Conservation (phyloP, 2,797 vertebrate genomes). For the Pangasius sanitwongsei region DNA sequence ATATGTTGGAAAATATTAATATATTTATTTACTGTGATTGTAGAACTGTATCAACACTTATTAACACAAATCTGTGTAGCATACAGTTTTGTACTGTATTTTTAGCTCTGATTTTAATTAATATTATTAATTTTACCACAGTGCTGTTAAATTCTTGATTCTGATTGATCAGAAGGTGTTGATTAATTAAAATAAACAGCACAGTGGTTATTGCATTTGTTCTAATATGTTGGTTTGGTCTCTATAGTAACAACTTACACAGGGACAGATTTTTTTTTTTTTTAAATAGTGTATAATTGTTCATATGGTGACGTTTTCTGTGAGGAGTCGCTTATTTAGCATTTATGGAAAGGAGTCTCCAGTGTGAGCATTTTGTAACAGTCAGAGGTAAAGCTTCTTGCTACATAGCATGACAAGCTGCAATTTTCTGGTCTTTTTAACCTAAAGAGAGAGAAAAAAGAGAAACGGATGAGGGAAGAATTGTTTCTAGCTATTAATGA, state of each 20-base stretch:
- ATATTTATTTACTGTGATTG: background rate
- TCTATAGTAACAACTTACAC: background rate
- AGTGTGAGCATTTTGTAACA: background rate
- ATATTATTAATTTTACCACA: background rate
- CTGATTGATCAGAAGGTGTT: background rate
- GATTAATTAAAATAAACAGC: background rate
- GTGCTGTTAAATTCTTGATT: background rate
- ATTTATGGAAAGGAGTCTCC: background rate
- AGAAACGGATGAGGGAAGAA: background rate
- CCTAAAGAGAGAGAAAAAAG: background rate
- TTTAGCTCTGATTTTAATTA: background rate
- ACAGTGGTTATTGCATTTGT: background rate
- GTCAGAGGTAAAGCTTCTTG: background rate
- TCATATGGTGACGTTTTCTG: background rate
- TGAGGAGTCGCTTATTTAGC: background rate
- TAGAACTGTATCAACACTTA: background rate
- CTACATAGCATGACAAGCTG: background rate
- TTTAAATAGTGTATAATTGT: too few relatives aligned
- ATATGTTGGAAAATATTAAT: background rate
- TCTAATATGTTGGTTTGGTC: too few relatives aligned
- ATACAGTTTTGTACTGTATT: too few relatives aligned
- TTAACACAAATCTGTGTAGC: background rate
- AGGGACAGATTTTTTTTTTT: background rate
- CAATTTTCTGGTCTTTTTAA: background rate
- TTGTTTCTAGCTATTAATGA: background rate